Evolutionary conservation across 2,797 vertebrate species (phyloP).

Genomic region (Spinus olivaceus): DNA sequence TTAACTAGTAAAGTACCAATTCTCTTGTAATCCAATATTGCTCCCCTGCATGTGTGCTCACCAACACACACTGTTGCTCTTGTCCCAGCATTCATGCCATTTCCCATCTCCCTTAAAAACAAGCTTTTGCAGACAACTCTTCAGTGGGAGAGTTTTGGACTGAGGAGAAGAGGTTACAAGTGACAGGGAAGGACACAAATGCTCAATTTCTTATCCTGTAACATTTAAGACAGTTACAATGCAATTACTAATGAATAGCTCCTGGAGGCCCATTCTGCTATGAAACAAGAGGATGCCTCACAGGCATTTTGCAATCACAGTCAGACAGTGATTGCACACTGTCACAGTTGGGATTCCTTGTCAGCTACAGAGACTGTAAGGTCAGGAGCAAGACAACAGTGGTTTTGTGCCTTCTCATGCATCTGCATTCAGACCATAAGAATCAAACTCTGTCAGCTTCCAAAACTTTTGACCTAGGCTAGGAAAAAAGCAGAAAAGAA

Average conservation of each 20-base stretch:
- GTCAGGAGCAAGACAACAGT: not conserved
- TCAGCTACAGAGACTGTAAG: not conserved
- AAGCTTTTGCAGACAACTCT: not conserved
- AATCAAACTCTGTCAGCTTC: not conserved
- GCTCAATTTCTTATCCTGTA: not conserved
- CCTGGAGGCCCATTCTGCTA: not conserved
- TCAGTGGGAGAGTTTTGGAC: not conserved
- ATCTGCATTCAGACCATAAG: not conserved
- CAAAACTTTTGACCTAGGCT: not conserved
- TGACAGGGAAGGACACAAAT: not conserved
- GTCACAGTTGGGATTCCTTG: not conserved
- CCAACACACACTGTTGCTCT: not conserved
- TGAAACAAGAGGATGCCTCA: not conserved
- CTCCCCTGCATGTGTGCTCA: not conserved
- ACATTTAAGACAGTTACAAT: not conserved
- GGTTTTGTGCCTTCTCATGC: not conserved
- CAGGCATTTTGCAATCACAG: not conserved
- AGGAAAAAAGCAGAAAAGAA: not conserved
- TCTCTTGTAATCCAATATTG: not conserved
- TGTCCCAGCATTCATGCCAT: not conserved
- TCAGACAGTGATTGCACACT: too few species aligned
- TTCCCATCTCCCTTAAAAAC: not conserved
- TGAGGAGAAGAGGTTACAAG: not conserved
- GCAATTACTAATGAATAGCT: not conserved
- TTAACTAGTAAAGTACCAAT: not conserved